Evolutionary conservation across 1,140 invertebrate genomes (phyloP).

Genomic region (Atopsyche davidsoni): DNA sequence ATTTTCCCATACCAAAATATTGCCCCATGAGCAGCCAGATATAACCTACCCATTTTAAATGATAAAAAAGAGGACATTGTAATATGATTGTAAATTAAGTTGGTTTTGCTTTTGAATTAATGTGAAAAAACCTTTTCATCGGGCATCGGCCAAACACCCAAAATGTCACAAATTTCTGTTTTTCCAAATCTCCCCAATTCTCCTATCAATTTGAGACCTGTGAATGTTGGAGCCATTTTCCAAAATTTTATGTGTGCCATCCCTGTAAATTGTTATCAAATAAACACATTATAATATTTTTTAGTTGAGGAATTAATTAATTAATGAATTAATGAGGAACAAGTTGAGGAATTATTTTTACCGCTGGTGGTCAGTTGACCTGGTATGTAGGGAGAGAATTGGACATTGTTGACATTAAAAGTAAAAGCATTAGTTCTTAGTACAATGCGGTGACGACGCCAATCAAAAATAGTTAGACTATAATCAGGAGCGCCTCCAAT

Average conservation of each 20-base stretch:
- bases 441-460: slow-evolving; percentile 67
- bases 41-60: slow-evolving; percentile 50
- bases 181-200: slow-evolving; percentile 81
- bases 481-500: slow-evolving; percentile 81
- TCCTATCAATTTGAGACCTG: slow-evolving; percentile 82
- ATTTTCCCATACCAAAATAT: slow-evolving; percentile 83
- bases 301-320: no score
- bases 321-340: neutral
- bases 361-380: slow-evolving; percentile 74
- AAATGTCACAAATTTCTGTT: slow-evolving; percentile 83
- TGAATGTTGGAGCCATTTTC: slow-evolving; percentile 87
- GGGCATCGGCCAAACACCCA: slow-evolving; percentile 74
- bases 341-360: slow-evolving; percentile 24
- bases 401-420: slow-evolving; percentile 69
- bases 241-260: slow-evolving; percentile 81
- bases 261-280: slow-evolving; percentile 37
- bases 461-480: slow-evolving; percentile 82
- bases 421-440: slow-evolving; percentile 73
- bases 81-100: no score
- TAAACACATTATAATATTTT: no score
- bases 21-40: slow-evolving; percentile 83
- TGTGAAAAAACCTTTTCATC: slow-evolving; percentile 67
- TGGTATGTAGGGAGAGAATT: slow-evolving; percentile 71
- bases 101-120: no score
- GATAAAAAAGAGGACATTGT: neutral